Evolutionary conservation across 2,888 invertebrate species (phyloP).

Genomic region (Drosophila ustulata): DNA sequence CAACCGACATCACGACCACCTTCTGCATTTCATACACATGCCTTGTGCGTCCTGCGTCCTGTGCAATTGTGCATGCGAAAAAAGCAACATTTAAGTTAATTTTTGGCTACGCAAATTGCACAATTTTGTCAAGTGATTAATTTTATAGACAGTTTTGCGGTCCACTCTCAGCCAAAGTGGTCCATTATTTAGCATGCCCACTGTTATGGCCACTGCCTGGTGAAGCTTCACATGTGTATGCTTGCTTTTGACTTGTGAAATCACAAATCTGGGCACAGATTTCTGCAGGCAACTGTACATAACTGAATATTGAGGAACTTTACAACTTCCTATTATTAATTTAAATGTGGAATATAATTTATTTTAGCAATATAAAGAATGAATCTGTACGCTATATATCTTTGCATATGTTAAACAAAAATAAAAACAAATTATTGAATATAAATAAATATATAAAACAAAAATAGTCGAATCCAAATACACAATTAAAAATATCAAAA

Average conservation of each 20-base stretch:
- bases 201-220: slow-evolving; percentile 39
- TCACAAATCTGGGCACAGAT: not conserved
- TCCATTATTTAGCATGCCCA: slow-evolving; percentile 33
- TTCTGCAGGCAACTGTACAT: not conserved
- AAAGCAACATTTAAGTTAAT: slow-evolving; percentile 75
- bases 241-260: not conserved
- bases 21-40: not conserved
- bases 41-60: slow-evolving; percentile 10
- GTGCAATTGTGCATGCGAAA: slow-evolving; percentile 70
- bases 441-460: too few relatives aligned
- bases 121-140: slow-evolving; percentile 76
- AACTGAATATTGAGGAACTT: not conserved
- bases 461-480: too few relatives aligned
- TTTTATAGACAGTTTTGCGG: slow-evolving; percentile 75
- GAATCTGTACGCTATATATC: too few relatives aligned
- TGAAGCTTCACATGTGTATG: not conserved
- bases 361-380: too few relatives aligned
- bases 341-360: not conserved
- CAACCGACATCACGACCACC: slow-evolving; percentile 1
- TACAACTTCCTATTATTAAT: not conserved
- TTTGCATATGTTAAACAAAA: too few relatives aligned
- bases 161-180: slow-evolving; percentile 18
- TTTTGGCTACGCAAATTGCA: slow-evolving; percentile 75
- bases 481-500: too few relatives aligned
- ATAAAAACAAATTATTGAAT: too few relatives aligned